These are phyloP conservation scores for Scopus umbretta DNA, from an alignment of 2,113 vertebrate genomes.

Conservation along the genomic window DNA sequence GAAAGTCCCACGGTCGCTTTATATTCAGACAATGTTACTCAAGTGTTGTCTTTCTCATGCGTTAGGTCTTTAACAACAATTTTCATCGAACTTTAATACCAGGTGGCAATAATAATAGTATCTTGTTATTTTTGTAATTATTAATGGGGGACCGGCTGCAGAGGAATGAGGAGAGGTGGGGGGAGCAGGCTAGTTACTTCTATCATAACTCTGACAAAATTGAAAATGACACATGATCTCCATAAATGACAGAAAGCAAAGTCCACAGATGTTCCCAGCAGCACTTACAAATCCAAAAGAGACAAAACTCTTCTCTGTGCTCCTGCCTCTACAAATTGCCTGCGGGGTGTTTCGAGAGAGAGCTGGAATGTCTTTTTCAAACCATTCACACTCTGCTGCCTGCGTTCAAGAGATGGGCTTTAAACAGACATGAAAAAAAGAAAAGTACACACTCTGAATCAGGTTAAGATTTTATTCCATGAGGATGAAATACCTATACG, in stretches of 20 bases:
- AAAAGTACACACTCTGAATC: background rate
- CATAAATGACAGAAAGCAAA: slow-evolving; percentile 6
- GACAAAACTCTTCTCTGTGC: slow-evolving; percentile 45
- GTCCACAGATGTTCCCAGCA: slow-evolving; percentile 41
- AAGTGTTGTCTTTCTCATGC: background rate
- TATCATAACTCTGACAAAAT: slow-evolving; percentile 7
- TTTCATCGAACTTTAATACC: background rate
- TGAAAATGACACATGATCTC: slow-evolving; percentile 23
- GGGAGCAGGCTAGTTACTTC: background rate
- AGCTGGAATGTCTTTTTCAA: slow-evolving; percentile 49
- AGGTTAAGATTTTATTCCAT: background rate
- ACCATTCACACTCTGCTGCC: slow-evolving; percentile 6
- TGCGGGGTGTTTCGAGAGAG: slow-evolving; percentile 17
- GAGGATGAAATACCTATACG: background rate
- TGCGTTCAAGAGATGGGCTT: background rate
- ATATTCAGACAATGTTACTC: background rate
- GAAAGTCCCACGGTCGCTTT: background rate
- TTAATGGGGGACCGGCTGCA: background rate
- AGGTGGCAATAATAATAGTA: background rate
- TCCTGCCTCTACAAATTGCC: slow-evolving; percentile 48
- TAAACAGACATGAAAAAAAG: background rate
- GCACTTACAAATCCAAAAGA: slow-evolving; percentile 22
- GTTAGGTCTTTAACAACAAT: background rate
- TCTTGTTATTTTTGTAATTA: background rate
- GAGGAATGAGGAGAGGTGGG: background rate